Evolutionary conservation across 1,140 invertebrate species (phyloP).

Genomic region (Parasteatoda tepidariorum): DNA sequence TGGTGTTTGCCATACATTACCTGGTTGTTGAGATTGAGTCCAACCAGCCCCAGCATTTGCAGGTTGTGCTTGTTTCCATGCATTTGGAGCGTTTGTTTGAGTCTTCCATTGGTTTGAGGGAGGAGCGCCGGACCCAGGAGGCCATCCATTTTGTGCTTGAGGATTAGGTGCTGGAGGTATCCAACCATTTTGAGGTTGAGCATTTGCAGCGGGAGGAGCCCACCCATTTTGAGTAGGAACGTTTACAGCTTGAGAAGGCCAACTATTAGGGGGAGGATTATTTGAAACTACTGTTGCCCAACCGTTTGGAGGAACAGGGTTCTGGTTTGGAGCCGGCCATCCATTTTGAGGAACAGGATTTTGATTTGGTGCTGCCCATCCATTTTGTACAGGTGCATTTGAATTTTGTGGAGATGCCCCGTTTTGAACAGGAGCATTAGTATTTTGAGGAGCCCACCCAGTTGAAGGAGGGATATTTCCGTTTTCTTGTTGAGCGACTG

Average conservation of each 20-base stretch:
- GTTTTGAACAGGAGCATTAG: background rate
- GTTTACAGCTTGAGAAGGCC: background rate
- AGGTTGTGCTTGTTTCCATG: background rate
- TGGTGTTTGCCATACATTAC: background rate
- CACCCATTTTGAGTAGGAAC: background rate
- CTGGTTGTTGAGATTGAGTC: background rate
- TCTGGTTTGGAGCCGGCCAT: background rate
- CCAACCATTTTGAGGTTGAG: background rate
- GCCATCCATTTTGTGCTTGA: background rate
- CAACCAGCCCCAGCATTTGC: background rate
- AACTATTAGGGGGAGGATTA: background rate
- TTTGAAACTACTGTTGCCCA: background rate
- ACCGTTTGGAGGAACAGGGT: background rate
- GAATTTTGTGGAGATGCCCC: background rate
- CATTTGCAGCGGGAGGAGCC: background rate
- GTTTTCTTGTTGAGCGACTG: background rate
- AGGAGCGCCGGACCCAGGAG: background rate
- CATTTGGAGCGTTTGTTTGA: background rate
- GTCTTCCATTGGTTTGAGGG: slow-evolving; percentile 5
- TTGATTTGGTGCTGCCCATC: background rate
- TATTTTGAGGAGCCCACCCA: slow-evolving; percentile 3
- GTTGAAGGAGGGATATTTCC: background rate
- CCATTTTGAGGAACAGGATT: slow-evolving; percentile 4
- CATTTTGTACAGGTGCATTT: background rate
- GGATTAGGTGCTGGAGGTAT: background rate